These are phyloP conservation scores for Phylloscopus trochilus DNA, from an alignment of 2,113 vertebrate genomes.

Conservation along the genomic window DNA sequence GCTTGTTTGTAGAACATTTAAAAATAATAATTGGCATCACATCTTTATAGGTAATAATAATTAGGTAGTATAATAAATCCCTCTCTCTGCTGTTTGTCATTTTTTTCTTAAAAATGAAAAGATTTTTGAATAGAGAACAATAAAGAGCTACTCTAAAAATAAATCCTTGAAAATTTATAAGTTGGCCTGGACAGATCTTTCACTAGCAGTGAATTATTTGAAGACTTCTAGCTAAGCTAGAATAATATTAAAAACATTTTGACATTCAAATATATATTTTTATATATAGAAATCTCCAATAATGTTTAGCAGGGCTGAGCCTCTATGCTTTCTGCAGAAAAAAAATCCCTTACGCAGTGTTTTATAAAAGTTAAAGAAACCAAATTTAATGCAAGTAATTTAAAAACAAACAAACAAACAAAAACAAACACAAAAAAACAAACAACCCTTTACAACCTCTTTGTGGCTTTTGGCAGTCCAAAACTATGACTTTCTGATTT, in stretches of 20 bases:
- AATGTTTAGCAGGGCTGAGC: rapidly evolving
- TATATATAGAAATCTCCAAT: background rate
- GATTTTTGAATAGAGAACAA: background rate
- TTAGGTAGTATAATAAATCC: background rate
- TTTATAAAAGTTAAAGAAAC: background rate
- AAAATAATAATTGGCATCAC: background rate
- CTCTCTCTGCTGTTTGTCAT: background rate
- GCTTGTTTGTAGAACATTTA: background rate
- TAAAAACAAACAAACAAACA: too few species aligned
- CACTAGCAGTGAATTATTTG: background rate
- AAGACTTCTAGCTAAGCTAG: background rate
- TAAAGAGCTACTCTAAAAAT: background rate
- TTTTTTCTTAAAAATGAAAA: background rate
- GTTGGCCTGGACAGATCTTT: background rate
- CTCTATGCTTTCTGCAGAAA: background rate
- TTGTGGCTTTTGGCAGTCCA: background rate
- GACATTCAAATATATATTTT: background rate
- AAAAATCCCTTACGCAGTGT: background rate
- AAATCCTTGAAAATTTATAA: background rate
- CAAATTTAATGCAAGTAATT: background rate
- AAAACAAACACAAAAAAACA: too few species aligned
- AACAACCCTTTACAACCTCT: background rate
- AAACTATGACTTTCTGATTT: background rate
- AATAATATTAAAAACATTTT: background rate
- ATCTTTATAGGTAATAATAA: background rate